Evolutionary conservation across 2,888 invertebrate species (phyloP), one percentile per base, ranked within the genome.

Genomic region (Conus canariensis): DNA sequence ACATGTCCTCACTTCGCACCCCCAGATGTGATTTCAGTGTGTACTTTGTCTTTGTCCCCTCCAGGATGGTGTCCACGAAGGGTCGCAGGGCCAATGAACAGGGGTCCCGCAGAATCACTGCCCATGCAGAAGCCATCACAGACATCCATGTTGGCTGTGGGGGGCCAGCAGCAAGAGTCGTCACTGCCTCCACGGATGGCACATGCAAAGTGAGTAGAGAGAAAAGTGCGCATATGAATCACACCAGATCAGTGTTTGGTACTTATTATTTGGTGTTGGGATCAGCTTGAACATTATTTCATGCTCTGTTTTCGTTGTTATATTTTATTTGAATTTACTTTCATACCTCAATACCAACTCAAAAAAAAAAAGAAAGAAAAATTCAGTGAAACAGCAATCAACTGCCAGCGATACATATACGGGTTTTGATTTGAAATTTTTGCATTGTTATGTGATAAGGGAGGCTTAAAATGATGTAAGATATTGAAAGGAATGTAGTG

Each of bases 71-170:
- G 77, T 92, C 93, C 12, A 80, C 58, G 30, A 85, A 87, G n/a
- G 58, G 56, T 25, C 83, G 30, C 30, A 58, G 59, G 9, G 58
- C 74, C 9, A 60, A 30, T 22, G 67, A 90, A 10, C 90, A 91
- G 77, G 93, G 93, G 77, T 94, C 94, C 16, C 83, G 90, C 9
- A 91, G 92, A 87, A 98, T 98, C 96, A 97, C 97, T 59, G 97
- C 98, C 95, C 98, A 99, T 96, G 97, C 98, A 0, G 96, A 98
- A 90, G 97, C 98, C 0, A 97, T 99, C 0, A 98, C 97, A 25
- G 98, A 98, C 96, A 95, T 99, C 59, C 97, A 97, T 95, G 97
- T 98, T 67, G 98, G 98, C 45, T 97, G 97, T 94, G 97, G 97
- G 16, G 98, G 98, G 0, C 96, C 97, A 88, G 97, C 97, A 90